phyloP scores from a whole-genome alignment of 2,888 invertebrate genomes.

The Amiota mariae region DNA sequence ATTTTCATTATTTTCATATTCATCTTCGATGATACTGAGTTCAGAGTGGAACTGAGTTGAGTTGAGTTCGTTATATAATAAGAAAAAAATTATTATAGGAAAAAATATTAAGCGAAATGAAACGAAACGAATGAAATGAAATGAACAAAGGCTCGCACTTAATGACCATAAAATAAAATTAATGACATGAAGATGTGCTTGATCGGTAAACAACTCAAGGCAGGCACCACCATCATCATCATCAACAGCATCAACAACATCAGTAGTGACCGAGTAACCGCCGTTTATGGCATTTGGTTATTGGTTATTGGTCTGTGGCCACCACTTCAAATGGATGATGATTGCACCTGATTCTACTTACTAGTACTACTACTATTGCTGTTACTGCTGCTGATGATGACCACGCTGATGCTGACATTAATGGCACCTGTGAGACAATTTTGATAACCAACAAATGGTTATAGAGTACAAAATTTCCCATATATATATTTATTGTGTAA shows the following conservation, averaged over 20 bases:
- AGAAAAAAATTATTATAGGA: no score
- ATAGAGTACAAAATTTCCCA: background rate
- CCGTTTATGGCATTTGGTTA: constrained; percentile 25
- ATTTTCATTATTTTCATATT: constrained; percentile 19
- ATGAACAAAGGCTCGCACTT: constrained; percentile 39
- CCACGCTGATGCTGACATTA: constrained; percentile 57
- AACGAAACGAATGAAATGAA: constrained; percentile 11
- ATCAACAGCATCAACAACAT: background rate
- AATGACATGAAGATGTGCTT: constrained; percentile 51
- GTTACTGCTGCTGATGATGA: no score
- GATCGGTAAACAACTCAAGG: constrained; percentile 45
- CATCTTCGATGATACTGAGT: background rate
- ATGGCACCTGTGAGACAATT: constrained; percentile 68
- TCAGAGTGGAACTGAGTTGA: no score
- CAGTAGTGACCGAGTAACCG: background rate
- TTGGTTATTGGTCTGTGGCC: constrained; percentile 22
- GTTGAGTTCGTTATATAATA: no score
- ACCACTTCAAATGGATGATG: constrained; percentile 13
- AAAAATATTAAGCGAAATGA: background rate
- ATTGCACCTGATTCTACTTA: constrained; percentile 37
- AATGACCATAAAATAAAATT: constrained; percentile 68
- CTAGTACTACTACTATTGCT: no score
- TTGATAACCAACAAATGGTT: constrained; percentile 58
- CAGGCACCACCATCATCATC: constrained; percentile 14
- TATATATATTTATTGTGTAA: background rate